Evolutionary conservation across 2,113 vertebrate genomes (phyloP), one percentile per base, ranked within the genome.

Genomic region (Corythaeola cristata): DNA sequence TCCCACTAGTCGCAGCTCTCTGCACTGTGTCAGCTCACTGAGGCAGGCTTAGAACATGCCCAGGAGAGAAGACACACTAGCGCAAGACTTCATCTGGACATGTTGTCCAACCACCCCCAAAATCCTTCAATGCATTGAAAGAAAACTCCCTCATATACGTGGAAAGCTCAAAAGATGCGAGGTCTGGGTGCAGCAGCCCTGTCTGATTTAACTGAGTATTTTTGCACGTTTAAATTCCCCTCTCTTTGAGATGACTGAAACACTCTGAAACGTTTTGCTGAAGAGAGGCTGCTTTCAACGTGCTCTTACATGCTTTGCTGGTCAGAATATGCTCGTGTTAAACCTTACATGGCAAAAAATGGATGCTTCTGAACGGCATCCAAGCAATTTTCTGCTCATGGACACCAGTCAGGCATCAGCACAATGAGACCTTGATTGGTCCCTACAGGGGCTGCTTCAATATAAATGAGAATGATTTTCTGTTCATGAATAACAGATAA

Each of bases 281-380:
- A 49, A 75, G 62, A 52, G 69, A 55, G 53, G 55, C 52, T 35
- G 30, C 76, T 88, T 93, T 87, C 90, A 92, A 77, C 0, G 1
- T 87, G 60, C 1, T 9, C 73, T 92, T 87, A 85, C 0, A 2
- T 75, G 80, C 83, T 90, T 87, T 92, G 62, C 58, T 84, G 84
- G 85, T 94, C 91, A 86, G 80, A 93, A 85, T 60, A 80, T 82
- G n/a, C 77, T 93, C 24, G 5, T 92, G 71, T 84, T 87, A 86
- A 93, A 82, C 94, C 90, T 96, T 95, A 95, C 94, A 95, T 89
- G 94, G 90, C 86, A 95, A 95, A 92, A 92, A 95, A 89, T 3
- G 10, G 58, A 79, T 69, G 58, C 83, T 91, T 89, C 89, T 94
- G 89, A 93, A 91, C 71, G 45, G 58, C 58, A 85, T 93, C 96